These are phyloP conservation scores for Homarus americanus DNA, from an alignment of 1,140 invertebrate genomes.

Conservation along the genomic window DNA sequence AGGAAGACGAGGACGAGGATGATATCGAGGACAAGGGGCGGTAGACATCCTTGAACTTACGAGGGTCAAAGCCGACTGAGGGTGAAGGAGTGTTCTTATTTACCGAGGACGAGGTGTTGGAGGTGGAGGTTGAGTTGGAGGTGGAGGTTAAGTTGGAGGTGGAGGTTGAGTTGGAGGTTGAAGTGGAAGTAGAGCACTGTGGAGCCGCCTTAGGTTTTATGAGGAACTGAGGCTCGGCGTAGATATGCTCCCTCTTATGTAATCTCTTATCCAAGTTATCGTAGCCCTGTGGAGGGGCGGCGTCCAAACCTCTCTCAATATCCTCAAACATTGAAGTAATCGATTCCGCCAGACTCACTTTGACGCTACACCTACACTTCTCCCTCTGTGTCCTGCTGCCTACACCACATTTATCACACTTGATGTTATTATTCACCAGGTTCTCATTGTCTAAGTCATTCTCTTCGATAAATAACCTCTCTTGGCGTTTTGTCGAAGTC, in stretches of 20 bases:
- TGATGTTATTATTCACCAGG: constrained; percentile 5
- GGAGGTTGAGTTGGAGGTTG: constrained; percentile 52
- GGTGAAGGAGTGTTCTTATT: background rate
- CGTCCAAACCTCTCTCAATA: constrained; percentile 33
- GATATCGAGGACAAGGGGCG: constrained; percentile 89
- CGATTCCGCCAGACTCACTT: constrained; percentile 28
- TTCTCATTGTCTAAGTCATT: constrained; percentile 10
- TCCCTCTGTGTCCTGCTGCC: background rate
- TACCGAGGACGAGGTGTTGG: background rate
- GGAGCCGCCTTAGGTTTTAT: constrained; percentile 57
- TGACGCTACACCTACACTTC: constrained; percentile 34
- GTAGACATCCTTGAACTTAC: constrained; percentile 46
- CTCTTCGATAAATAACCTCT: constrained; percentile 33
- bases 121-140: constrained; percentile 10
- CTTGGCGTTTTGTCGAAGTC: background rate
- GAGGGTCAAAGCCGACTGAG: constrained; percentile 4
- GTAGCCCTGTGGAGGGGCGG: background rate
- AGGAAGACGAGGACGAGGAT: constrained; percentile 83
- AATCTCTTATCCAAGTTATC: constrained; percentile 23
- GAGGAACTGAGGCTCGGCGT: constrained; percentile 35
- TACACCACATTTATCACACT: constrained; percentile 40
- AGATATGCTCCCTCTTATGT: constrained; percentile 21
- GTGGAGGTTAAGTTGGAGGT: background rate
- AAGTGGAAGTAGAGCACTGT: constrained; percentile 67
- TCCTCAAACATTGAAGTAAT: constrained; percentile 42